These are phyloP conservation scores for Pteronura brasiliensis DNA, from an alignment of 2,113 vertebrate genomes.

Conservation along the genomic window DNA sequence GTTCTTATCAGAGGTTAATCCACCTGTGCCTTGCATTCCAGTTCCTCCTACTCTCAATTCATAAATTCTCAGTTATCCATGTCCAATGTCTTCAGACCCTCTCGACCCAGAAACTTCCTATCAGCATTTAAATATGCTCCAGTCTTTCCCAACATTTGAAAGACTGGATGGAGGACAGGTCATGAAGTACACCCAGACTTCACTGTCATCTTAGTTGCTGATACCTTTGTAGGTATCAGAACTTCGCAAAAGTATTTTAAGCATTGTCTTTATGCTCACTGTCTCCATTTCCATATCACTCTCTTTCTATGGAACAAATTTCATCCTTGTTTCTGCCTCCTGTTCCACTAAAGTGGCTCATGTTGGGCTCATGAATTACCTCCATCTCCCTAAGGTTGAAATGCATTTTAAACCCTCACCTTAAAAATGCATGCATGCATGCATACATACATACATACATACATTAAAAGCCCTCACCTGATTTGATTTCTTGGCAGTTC, in stretches of 20 bases:
- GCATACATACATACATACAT: neutral
- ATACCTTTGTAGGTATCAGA: neutral
- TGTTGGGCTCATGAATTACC: neutral
- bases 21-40: too few relatives aligned
- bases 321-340: neutral
- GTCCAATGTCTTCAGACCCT: neutral
- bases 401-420: neutral
- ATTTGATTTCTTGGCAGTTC: neutral
- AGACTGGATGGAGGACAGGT: neutral
- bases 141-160: neutral
- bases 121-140: neutral
- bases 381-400: neutral
- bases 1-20: neutral
- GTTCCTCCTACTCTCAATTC: neutral
- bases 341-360: neutral
- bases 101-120: neutral
- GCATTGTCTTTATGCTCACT: neutral
- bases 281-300: neutral
- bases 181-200: neutral
- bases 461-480: neutral
- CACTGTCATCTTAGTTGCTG: neutral
- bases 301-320: neutral
- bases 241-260: neutral
- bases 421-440: neutral
- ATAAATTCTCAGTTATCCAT: neutral